Evolutionary conservation across 2,797 vertebrate species (phyloP), one percentile per base, ranked within the genome.

Genomic region (Tenualosa thibaudeaui): DNA sequence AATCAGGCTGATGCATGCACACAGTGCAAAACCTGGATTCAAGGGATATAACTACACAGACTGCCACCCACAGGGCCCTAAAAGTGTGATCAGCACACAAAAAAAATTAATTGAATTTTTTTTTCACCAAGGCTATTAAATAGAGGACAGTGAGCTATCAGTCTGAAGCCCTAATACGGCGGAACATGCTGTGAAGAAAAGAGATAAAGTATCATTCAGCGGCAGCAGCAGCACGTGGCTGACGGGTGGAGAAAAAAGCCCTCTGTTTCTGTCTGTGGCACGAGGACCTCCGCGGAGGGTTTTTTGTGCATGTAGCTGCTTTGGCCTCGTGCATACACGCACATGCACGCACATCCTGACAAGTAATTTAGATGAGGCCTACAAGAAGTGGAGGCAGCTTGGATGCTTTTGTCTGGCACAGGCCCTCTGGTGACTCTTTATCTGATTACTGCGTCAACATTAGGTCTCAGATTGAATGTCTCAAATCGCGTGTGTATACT

Each of bases 351-450:
- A 37, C 37, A 15, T 37, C 13, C 15, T 37, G 68, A 19, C 10
- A 5, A 3, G 37, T 46, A 40, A 75, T 75, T 75, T 40, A 40
- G 37, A 43, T 15, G 37, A 22, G 37, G 2, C 37, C 13, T 19
- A 12, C 2, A 17, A 75, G 65, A 71, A 43, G 37, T 12, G 3
- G 26, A 37, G 37, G 37, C 13, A 75, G 71, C 71, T 46, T 5
- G 5, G 40, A 78, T 19, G 71, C 40, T 43, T 78, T 46, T 75
- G 40, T 75, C 37, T 46, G 68, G 15, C 68, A 43, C 68, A 81
- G 89, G 89, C 86, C 40, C 58, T 81, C 31, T 53, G 81, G 81
- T 88, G 85, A 86, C 43, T 43, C 17, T 17, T 46, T 43, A 78
- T 78, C 71, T 78, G 71, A 46, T 43, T 78, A 22, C 71, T 78